Conservation (phyloP, 2,113 vertebrate species). For the Tragelaphus strepsiceros region DNA sequence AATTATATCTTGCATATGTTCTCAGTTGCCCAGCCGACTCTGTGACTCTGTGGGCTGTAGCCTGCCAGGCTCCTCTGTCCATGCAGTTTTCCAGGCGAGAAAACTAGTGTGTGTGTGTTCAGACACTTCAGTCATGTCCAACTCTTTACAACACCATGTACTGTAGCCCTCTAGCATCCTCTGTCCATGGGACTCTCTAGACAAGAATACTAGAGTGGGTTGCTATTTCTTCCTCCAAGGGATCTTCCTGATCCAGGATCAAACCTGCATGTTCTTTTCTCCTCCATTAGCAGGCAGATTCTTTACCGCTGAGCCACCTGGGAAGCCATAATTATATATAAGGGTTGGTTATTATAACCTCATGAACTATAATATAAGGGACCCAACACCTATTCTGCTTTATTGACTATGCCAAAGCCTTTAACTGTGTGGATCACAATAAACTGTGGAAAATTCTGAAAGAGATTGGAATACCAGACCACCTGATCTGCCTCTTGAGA, state of each 20-base stretch:
- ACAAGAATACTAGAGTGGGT: neutral
- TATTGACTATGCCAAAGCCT: too few species aligned
- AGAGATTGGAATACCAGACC: too few species aligned
- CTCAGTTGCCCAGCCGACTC: neutral
- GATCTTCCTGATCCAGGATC: neutral
- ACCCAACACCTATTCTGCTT: neutral
- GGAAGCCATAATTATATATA: neutral
- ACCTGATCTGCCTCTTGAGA: too few species aligned
- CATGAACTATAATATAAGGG: neutral
- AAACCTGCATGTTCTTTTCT: neutral
- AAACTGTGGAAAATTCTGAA: too few species aligned
- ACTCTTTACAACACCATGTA: neutral
- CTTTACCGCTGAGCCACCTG: neutral
- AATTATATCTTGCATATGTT: neutral
- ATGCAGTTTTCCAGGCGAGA: neutral
- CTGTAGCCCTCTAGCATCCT: neutral
- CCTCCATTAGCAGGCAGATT: neutral
- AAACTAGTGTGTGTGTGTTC: neutral
- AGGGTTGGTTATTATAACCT: neutral
- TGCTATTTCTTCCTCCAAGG: neutral
- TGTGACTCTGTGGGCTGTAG: neutral
- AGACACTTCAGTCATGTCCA: fast-evolving
- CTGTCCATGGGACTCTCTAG: neutral
- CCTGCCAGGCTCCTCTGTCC: neutral
- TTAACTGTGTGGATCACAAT: too few species aligned